Evolutionary conservation across 2,888 invertebrate species (phyloP).

Genomic region (Drosophila rubida): DNA sequence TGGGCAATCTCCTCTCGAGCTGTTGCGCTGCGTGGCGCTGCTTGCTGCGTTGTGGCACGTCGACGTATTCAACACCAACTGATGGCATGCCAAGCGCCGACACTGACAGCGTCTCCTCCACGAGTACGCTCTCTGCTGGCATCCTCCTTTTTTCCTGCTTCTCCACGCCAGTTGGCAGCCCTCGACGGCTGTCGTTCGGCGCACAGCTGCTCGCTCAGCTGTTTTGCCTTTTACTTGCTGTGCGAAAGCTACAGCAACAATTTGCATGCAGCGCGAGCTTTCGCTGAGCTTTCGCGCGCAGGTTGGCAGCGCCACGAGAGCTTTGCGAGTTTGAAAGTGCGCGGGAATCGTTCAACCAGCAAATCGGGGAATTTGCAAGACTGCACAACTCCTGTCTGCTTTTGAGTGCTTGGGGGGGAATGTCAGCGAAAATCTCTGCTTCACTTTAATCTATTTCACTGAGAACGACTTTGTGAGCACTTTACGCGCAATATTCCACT

Average conservation of each 20-base stretch:
- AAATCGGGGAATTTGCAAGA: too few species aligned
- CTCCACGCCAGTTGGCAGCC: slow-evolving; percentile 34
- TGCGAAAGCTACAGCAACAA: slow-evolving; percentile 25
- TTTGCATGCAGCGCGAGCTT: not conserved
- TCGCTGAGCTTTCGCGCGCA: not conserved
- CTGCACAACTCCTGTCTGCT: too few species aligned
- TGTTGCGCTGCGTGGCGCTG: slow-evolving; percentile 18
- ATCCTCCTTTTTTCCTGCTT: slow-evolving; percentile 23
- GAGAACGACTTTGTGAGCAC: too few species aligned
- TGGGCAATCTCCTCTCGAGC: slow-evolving; percentile 1
- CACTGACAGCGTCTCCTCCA: slow-evolving; percentile 32
- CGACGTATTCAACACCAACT: slow-evolving; percentile 80
- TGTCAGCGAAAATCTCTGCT: too few species aligned
- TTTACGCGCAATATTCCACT: too few species aligned
- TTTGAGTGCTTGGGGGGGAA: too few species aligned
- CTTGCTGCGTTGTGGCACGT: slow-evolving; percentile 71
- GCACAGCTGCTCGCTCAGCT: slow-evolving; percentile 16
- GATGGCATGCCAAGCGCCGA: slow-evolving; percentile 44
- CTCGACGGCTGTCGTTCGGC: not conserved
- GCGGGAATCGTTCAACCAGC: not conserved
- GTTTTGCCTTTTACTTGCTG: not conserved
- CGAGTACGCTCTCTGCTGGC: slow-evolving; percentile 20
- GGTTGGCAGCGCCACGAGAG: slow-evolving; percentile 42
- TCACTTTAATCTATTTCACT: too few species aligned
- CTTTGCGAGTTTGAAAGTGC: not conserved